phyloP scores from a whole-genome alignment of 2,113 vertebrate species.

The Myrmophylax atrothorax region DNA sequence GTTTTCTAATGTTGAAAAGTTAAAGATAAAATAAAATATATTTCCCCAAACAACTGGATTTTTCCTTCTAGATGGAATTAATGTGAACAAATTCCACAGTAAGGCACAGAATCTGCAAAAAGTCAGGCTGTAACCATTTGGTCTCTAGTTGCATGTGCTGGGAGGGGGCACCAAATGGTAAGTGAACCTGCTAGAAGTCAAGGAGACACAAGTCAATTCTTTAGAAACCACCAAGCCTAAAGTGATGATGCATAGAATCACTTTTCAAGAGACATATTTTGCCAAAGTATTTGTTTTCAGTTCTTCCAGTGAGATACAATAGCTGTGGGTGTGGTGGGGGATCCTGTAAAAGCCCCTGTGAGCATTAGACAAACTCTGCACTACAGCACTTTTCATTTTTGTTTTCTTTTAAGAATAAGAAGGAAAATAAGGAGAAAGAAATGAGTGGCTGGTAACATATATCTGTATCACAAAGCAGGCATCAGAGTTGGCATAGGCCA shows the following conservation, averaged over 20 bases:
- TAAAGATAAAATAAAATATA: background rate
- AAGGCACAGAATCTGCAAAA: background rate
- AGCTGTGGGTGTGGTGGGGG: background rate
- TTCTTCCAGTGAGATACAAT: background rate
- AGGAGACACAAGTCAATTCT: background rate
- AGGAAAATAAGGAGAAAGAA: background rate
- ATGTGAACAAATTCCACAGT: background rate
- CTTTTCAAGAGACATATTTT: background rate
- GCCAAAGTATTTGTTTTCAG: background rate
- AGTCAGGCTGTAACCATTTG: background rate
- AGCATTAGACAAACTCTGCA: background rate
- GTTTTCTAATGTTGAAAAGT: slow-evolving; percentile 33
- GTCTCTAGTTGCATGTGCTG: background rate
- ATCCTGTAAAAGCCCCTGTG: background rate
- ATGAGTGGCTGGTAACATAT: background rate
- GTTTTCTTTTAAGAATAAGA: background rate
- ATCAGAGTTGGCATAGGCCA: background rate
- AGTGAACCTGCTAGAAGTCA: background rate
- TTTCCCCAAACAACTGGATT: background rate
- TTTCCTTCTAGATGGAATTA: background rate
- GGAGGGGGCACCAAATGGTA: background rate
- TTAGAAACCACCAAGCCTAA: background rate
- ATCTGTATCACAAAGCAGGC: background rate
- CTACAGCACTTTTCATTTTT: background rate
- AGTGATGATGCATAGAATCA: background rate